Evolutionary conservation across 2,888 invertebrate genomes (phyloP).

Genomic region (Zygaena filipendulae): DNA sequence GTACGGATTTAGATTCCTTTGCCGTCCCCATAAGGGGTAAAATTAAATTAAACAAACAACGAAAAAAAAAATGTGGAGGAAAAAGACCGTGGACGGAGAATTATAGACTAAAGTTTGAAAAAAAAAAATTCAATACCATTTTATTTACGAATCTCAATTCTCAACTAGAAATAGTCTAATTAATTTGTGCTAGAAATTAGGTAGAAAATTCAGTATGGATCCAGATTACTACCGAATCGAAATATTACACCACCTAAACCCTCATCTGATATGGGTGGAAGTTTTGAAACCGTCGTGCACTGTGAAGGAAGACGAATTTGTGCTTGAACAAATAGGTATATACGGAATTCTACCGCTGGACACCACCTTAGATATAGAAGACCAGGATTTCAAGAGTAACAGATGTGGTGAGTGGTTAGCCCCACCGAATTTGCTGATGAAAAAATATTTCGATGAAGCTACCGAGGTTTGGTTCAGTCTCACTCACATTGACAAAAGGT

Average conservation of each 20-base stretch:
- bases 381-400: slow-evolving; percentile 18
- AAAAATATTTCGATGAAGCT: slow-evolving; percentile 22
- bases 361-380: slow-evolving; percentile 20
- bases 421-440: slow-evolving; percentile 27
- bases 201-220: slow-evolving; percentile 24
- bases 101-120: too few species aligned
- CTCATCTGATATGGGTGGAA: slow-evolving; percentile 46
- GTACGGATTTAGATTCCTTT: too few species aligned
- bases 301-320: slow-evolving; percentile 17
- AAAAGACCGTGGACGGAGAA: too few species aligned
- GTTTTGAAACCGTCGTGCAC: slow-evolving; percentile 13
- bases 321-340: slow-evolving; percentile 44
- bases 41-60: too few species aligned
- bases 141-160: too few species aligned
- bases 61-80: too few species aligned
- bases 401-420: slow-evolving; percentile 31
- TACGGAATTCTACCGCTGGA: slow-evolving; percentile 38
- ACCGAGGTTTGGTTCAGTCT: slow-evolving; percentile 32
- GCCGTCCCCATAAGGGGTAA: too few species aligned
- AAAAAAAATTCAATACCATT: too few species aligned
- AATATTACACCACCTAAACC: slow-evolving; percentile 35
- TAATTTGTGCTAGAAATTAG: neutral
- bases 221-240: slow-evolving; percentile 34
- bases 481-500: slow-evolving; percentile 35
- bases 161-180: too few species aligned